A percentile compares a stretch with the other conserved stretches of the same genome.
Evolutionary conservation across 2,113 vertebrate species (phyloP).

Genomic region (Hylia prasina): DNA sequence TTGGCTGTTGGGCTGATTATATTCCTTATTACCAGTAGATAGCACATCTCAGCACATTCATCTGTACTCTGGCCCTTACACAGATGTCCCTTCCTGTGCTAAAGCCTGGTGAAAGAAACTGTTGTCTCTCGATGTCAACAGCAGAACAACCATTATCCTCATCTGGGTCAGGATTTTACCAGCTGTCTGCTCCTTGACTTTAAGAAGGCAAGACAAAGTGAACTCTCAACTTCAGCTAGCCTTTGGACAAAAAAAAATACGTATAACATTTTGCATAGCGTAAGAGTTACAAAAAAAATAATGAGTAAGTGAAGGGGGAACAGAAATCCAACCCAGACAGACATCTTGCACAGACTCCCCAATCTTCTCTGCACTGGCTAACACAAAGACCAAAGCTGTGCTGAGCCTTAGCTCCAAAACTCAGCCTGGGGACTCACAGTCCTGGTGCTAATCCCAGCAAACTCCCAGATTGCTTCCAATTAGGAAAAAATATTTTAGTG

Average conservation of each 20-base stretch:
- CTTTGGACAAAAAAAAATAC: not conserved
- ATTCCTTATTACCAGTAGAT: not conserved
- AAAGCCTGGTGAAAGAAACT: not conserved
- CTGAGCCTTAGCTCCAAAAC: not conserved
- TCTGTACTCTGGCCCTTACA: not conserved
- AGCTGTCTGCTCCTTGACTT: not conserved
- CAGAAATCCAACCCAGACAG: not conserved
- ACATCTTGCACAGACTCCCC: not conserved
- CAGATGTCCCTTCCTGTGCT: not conserved
- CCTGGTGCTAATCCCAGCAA: not conserved
- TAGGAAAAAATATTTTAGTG: not conserved
- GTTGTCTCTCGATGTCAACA: not conserved
- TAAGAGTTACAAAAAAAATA: not conserved
- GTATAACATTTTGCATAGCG: not conserved
- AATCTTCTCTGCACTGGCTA: not conserved
- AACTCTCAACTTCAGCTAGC: not conserved
- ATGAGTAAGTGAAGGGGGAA: not conserved
- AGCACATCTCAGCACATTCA: not conserved
- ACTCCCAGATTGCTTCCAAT: not conserved
- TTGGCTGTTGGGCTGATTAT: not conserved
- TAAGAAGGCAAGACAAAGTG: not conserved
- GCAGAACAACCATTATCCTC: not conserved
- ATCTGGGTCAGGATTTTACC: not conserved
- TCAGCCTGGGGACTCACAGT: not conserved
- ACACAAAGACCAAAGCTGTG: not conserved